phyloP scores from a whole-genome alignment of 2,888 invertebrate genomes.

The Hemithea aestivaria region DNA sequence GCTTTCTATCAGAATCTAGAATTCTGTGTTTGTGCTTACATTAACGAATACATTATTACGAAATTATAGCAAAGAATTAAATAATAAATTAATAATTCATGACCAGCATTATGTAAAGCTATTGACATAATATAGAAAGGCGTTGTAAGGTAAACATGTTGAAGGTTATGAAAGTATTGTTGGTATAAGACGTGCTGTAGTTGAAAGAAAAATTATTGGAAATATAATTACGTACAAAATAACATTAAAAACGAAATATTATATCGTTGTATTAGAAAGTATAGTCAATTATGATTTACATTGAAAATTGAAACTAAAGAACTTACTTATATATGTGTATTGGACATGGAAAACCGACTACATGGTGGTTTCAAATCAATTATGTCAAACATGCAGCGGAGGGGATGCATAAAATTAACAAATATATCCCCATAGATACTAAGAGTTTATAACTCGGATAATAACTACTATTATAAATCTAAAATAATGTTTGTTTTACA shows the following conservation, averaged over 20 bases:
- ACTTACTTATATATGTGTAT: too few relatives aligned
- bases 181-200: too few relatives aligned
- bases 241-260: too few relatives aligned
- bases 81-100: constrained; percentile 12
- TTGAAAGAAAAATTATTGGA: too few relatives aligned
- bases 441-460: constrained; percentile 5
- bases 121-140: constrained; percentile 11
- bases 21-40: constrained; percentile 16
- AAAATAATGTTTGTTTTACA: constrained; percentile 14
- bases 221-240: too few relatives aligned
- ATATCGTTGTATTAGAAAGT: too few relatives aligned
- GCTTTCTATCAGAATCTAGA: constrained; percentile 48
- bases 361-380: constrained; percentile 59
- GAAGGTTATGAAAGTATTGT: constrained; percentile 9
- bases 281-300: constrained; percentile 21
- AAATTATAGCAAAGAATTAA: constrained; percentile 12
- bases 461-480: constrained; percentile 18
- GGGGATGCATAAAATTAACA: constrained; percentile 40
- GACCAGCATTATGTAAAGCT: constrained; percentile 13
- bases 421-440: constrained; percentile 16
- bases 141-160: constrained; percentile 8
- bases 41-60: constrained; percentile 18
- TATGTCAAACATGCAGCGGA: constrained; percentile 48
- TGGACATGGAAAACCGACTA: constrained; percentile 58
- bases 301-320: constrained; percentile 51